phyloP scores from a whole-genome alignment of 2,797 vertebrate genomes.

The Eidolon dupreanum region DNA sequence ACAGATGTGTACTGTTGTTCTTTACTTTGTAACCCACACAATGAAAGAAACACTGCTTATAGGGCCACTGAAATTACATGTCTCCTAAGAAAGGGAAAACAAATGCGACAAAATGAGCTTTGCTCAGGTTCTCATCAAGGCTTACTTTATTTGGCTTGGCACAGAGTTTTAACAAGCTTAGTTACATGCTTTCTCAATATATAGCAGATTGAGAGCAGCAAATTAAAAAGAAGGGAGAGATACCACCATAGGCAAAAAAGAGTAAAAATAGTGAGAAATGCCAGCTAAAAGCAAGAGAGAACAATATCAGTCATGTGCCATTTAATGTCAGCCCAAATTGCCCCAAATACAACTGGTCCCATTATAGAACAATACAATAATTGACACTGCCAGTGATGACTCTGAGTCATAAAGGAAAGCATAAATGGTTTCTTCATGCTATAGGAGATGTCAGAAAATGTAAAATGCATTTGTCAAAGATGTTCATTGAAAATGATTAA shows the following conservation, averaged over 20 bases:
- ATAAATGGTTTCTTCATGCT: neutral
- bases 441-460: slow-evolving; percentile 42
- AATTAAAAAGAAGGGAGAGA: slow-evolving; percentile 30
- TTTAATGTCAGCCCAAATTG: slow-evolving; percentile 18
- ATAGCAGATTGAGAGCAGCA: slow-evolving; percentile 22
- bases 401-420: slow-evolving; percentile 42
- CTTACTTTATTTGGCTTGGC: neutral
- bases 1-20: neutral
- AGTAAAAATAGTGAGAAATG: slow-evolving; percentile 18
- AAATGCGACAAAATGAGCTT: neutral
- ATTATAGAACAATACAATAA: slow-evolving; percentile 32
- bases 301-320: slow-evolving; percentile 44
- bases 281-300: slow-evolving; percentile 42
- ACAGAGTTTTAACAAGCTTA: slow-evolving; percentile 24
- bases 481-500: neutral
- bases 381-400: neutral
- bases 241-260: neutral
- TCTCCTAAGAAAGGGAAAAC: neutral
- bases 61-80: neutral
- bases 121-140: neutral
- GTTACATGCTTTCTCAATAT: slow-evolving; percentile 40
- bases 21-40: neutral
- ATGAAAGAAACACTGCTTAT: neutral
- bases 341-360: neutral
- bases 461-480: neutral